Base-by-base conservation (phyloP, 1,140 invertebrate species). In the Zaprionus camerounensis region DNA sequence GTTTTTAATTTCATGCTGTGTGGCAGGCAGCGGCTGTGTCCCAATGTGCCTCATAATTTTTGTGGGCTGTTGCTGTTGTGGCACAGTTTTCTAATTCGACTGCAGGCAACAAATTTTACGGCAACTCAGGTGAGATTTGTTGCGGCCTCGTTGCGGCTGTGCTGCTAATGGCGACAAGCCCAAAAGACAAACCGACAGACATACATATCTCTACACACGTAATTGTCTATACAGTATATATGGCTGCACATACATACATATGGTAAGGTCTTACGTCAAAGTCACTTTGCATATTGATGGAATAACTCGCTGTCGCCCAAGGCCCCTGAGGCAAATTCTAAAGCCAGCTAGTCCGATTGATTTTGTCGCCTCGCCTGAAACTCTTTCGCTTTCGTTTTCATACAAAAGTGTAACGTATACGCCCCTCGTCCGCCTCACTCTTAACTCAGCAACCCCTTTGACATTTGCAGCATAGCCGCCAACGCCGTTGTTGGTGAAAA, bases 11-110 rank as follows among this genome's bases (percentile, higher is more conserved):
- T 87, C 59, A 86, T 85, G 82, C 80, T 65, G 68, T 71, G 68
- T 76, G 73, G 68, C 71, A 69, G 57, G 56, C 58, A 61, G 58
- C 58, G 36, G 38, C 62, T 69, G 68, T 68, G 80, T 73, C 78
- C 84, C 84, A 81, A 87, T 76, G 84, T 80, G 81, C 85, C 84
- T 88, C 80, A 87, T 88, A 78, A 87, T 88, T 88, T 88, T 84
- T 87, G 77, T 76, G 81, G 63, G 80, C 81, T 88, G 59, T 71
- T 84, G 84, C 84, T 58, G 80, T 81, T 83, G 67, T 71, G 84
- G 80, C 84, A 88, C 81, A 88, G 70, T 80, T 87, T 82, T 80
- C 71, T 80, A 80, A 79, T 87, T 80, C 80, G 80, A 86, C 69
- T 87, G 82, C 78, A 72, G 69, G 58, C 76, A 76, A 70, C 70